Evolutionary conservation across 2,797 vertebrate genomes (phyloP), one percentile per base, ranked within the genome.

Genomic region (Periophthalmus magnuspinnatus): DNA sequence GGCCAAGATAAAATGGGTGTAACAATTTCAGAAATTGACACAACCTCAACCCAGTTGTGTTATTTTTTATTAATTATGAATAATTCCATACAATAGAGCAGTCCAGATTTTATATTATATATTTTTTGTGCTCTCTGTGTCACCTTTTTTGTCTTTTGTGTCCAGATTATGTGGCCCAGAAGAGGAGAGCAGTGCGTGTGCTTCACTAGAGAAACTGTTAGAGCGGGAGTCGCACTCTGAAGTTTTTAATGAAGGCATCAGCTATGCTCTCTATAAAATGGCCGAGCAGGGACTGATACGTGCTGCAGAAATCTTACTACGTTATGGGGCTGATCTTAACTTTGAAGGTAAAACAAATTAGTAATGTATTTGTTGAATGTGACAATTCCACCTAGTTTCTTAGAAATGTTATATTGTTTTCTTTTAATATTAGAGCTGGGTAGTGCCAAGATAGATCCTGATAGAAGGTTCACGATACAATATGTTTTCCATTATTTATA

Each of bases 251-350:
- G 94, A 97, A 80, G 96, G 95, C 0, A 94, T 98, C 83, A 97
- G 96, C 91, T 98, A 95, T 1, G 90, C 94, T 3, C 85, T 98
- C 84, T 93, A 96, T 72, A 97, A 97, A 85, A 90, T 98, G 77
- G 93, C 95, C 0, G 95, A 97, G 84, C 85, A 91, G n/a, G 96
- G 96, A 2, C 87, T 95, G 0, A 72, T 94, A 0, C 57, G 68
- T 0, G 94, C 93, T 0, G 96, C 95, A 0, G 89, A 94, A 66
- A 86, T 95, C 55, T 95, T 99, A 4, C 91, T 99, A 36, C 91
- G 81, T 50, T 90, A 93, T 0, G 95, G 96, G 7, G 96, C 97
- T 32, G 94, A 95, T 80, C 88, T 98, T 45, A 92, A 93, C 90
- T 98, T 97, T 86, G 97, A 98, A 91, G 96, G 97, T 97, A 63